Evolutionary conservation across 1,140 invertebrate species (phyloP), one percentile per base, ranked within the genome.

Genomic region (Drosophila obscura): DNA sequence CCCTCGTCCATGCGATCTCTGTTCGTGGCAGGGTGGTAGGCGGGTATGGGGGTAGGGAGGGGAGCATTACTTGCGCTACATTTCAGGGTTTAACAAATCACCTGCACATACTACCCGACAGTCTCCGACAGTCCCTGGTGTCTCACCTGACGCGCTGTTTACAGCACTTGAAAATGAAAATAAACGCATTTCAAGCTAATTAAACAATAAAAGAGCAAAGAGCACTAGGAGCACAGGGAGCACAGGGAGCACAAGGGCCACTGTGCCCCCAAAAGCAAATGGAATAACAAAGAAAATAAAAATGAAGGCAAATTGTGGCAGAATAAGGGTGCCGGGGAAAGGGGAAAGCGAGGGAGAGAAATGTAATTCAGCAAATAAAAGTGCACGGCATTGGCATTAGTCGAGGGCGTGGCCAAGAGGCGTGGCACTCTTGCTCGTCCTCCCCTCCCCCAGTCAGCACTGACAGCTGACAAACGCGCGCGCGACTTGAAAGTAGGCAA

Each of bases 111-210:
- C 26, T 55, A 22, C 66, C 57, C 35, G 15, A 46, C 13, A 39
- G n/a, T 11, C 49, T 39, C 48, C 28, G 22, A n/a, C 11, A 31
- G 35, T 61, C 45, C 51, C 43, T 41, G 39, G 41, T 57, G 45
- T 41, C 63, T 65, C 78, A 65, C 59, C 66, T 72, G 58, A 69
- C 74, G 43, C 68, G 50, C 77, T 88, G 82, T 82, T 87, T 88
- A 82, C 82, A 76, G 48, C 82, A 88, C 83, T 87, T 82, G 64
- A 65, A 64, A 87, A 78, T 68, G 83, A 87, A 87, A 87, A 85
- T 85, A 85, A 85, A 87, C 82, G 83, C 85, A 79, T 87, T 88
- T 87, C 82, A 87, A 72, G 82, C 82, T 87, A 87, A 87, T 87
- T 87, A 87, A 88, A 87, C 83, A 87, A 87, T 82, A 87, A 87